Evolutionary conservation across 2,113 vertebrate genomes (phyloP), one percentile per base, ranked within the genome.

Genomic region (Rhipidura dahli): DNA sequence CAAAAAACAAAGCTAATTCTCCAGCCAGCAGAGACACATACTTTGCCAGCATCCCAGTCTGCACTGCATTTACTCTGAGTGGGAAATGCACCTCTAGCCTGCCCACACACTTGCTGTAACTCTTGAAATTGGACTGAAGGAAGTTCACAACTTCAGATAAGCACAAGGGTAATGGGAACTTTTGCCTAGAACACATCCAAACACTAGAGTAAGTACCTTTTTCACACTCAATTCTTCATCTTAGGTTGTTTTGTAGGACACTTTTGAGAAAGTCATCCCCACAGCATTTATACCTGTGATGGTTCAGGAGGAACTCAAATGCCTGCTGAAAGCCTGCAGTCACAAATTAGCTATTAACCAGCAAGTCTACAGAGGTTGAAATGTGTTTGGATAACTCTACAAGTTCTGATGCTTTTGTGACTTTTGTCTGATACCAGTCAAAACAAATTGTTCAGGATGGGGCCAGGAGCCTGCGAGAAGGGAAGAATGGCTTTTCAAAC

Each of bases 71-170:
- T 83, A 61, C 49, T 77, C 56, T 22, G 83, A 83, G 82, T 5
- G 3, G 65, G 40, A 60, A 87, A 65, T 14, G 33, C 39, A 93
- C 69, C 49, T 78, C 57, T 59, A 81, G 60, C 51, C 57, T 83
- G 40, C 77, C 84, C 45, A 53, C 84, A 92, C 61, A 70, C 37
- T 84, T 65, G n/a, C 31, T 79, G 90, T 71, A 75, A 78, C 68
- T 60, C 56, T 70, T 77, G 53, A 90, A 72, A 94, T 3, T 63
- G 79, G 63, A 68, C 68, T 70, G 35, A 73, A 82, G 35, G 18
- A 88, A 82, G 65, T 23, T 85, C 84, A 39, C 50, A 75, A 42
- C 66, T 92, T 86, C 83, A 57, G 37, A n/a, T 11, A 64, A 92
- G 71, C 47, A 79, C 35, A 75, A 23, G 26, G 12, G 30, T 53